These are phyloP conservation scores for Rousettus madagascariensis DNA, from an alignment of 2,797 vertebrate species.

Conservation along the genomic window DNA sequence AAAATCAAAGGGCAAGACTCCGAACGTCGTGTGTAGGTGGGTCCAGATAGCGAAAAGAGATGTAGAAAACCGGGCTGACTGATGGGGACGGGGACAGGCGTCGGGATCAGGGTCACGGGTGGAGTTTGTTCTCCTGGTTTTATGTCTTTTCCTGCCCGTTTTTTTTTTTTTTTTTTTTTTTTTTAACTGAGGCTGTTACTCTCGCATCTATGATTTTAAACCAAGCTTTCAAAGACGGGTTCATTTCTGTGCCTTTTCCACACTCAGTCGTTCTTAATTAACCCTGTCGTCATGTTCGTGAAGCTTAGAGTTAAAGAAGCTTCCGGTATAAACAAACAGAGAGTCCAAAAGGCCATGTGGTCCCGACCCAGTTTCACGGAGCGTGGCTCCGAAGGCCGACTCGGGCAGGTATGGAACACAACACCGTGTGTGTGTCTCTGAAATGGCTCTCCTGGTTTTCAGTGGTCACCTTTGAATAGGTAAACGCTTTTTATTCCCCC, in stretches of 20 bases:
- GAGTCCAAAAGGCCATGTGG: not conserved
- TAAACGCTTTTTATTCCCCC: not conserved
- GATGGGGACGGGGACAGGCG: rapidly evolving
- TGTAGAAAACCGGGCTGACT: not conserved
- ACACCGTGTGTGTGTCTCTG: not conserved
- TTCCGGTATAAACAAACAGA: not conserved
- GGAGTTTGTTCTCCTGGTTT: conserved; percentile 24
- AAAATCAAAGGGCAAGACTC: not conserved
- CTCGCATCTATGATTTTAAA: not conserved
- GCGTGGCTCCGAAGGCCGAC: not conserved
- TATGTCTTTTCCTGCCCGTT: not conserved
- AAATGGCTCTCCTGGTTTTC: not conserved
- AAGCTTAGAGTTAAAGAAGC: not conserved
- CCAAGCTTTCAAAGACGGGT: not conserved
- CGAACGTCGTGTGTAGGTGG: not conserved
- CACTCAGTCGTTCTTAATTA: not conserved
- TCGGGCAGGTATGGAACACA: rapidly evolving
- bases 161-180: not conserved
- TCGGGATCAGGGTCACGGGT: not conserved
- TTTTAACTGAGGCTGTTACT: not conserved
- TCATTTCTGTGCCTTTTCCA: not conserved
- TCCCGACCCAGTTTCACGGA: not conserved
- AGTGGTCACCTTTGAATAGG: not conserved
- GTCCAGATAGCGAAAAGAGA: not conserved
- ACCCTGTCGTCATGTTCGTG: not conserved